Evolutionary conservation across 2,113 vertebrate species (phyloP).

Genomic region (Notiomystis cincta): DNA sequence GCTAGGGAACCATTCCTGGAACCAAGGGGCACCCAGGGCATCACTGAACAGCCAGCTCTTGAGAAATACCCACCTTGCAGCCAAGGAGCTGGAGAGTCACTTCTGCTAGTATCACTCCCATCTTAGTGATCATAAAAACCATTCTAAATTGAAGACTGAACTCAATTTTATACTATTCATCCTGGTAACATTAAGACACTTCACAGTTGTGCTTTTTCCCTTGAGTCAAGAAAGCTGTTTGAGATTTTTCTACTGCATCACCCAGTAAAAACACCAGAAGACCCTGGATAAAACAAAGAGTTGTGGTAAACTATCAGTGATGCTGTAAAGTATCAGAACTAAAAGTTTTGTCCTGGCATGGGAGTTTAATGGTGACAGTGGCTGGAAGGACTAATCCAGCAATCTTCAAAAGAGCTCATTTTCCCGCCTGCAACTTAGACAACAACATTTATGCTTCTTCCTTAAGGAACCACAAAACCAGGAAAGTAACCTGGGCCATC

Average conservation of each 20-base stretch:
- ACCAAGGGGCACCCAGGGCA: fast-evolving
- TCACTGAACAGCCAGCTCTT: not conserved
- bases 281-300: not conserved
- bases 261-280: not conserved
- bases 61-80: not conserved
- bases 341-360: not conserved
- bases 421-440: not conserved
- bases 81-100: not conserved
- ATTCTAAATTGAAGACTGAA: not conserved
- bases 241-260: not conserved
- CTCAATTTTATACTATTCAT: not conserved
- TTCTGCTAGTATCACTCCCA: not conserved
- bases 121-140: not conserved
- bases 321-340: not conserved
- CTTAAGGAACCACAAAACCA: not conserved
- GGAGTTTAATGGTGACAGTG: not conserved
- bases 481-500: not conserved
- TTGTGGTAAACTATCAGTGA: not conserved
- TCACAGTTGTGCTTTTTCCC: not conserved
- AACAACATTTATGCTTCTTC: not conserved
- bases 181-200: not conserved
- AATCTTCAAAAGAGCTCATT: not conserved
- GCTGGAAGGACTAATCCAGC: not conserved
- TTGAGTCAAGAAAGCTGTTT: not conserved
- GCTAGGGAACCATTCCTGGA: not conserved